Conservation (phyloP, 2,888 invertebrate genomes). For the Ochropleura leucogaster region DNA sequence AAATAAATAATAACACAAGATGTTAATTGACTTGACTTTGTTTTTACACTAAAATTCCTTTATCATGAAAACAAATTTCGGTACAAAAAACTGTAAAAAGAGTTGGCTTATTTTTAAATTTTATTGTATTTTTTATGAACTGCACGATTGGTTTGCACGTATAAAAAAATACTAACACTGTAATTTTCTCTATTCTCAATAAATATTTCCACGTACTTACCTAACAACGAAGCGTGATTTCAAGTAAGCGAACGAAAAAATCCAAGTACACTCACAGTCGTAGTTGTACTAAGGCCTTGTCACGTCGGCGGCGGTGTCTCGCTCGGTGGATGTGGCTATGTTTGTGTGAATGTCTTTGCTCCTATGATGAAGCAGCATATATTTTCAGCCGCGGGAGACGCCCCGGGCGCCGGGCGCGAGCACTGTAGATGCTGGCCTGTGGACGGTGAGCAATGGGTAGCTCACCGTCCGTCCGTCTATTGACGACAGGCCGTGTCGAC, state of each 20-base stretch:
- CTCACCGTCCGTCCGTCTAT: too few relatives aligned
- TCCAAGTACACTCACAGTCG: too few relatives aligned
- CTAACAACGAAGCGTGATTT: neutral
- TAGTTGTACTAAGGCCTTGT: too few relatives aligned
- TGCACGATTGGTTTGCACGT: slow-evolving; percentile 15
- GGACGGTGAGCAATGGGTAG: too few relatives aligned
- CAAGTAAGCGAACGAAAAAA: slow-evolving; percentile 19
- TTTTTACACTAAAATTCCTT: neutral
- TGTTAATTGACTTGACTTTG: slow-evolving; percentile 6
- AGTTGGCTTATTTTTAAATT: neutral
- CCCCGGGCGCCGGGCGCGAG: too few relatives aligned
- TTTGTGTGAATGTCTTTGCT: too few relatives aligned
- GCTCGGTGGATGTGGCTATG: too few relatives aligned
- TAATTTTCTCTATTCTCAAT: neutral
- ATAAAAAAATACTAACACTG: slow-evolving; percentile 3
- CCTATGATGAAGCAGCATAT: too few relatives aligned
- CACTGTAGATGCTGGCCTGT: too few relatives aligned
- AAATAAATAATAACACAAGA: neutral
- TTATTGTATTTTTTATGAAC: slow-evolving; percentile 41
- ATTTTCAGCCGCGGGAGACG: too few relatives aligned
- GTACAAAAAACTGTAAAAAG: slow-evolving; percentile 16
- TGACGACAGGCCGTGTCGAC: too few relatives aligned
- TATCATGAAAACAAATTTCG: slow-evolving; percentile 17
- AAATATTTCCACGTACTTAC: slow-evolving; percentile 9
- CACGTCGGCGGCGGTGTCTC: too few relatives aligned